Percentiles rank a stretch among this genome's conserved stretches.
Evolutionary conservation across 2,797 vertebrate genomes (phyloP).

Genomic region (Coendou prehensilis): DNA sequence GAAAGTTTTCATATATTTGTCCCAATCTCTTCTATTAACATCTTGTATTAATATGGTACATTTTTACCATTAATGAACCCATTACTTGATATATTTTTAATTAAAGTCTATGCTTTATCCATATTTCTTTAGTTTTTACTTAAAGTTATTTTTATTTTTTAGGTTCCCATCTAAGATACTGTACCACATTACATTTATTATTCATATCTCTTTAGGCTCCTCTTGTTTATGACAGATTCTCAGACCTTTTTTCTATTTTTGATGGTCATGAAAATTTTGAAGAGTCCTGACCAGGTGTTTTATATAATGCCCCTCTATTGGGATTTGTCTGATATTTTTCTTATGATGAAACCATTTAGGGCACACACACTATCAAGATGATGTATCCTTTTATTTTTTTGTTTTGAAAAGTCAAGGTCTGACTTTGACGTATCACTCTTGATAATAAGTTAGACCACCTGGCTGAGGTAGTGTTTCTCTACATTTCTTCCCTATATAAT

Average conservation of each 20-base stretch:
- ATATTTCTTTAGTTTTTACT: background rate
- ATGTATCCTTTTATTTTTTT: background rate
- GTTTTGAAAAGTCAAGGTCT: background rate
- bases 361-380: background rate
- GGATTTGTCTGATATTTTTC: background rate
- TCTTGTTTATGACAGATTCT: background rate
- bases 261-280: background rate
- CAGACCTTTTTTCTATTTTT: background rate
- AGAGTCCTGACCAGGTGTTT: background rate
- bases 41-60: background rate
- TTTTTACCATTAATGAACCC: constrained; percentile 32
- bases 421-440: background rate
- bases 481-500: background rate
- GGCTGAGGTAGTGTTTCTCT: background rate
- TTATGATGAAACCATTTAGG: background rate
- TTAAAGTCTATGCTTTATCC: background rate
- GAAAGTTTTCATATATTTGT: background rate
- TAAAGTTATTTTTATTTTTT: background rate
- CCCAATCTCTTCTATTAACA: background rate
- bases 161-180: background rate
- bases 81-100: background rate
- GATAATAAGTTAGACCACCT: background rate
- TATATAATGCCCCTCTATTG: background rate
- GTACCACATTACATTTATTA: background rate
- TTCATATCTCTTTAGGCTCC: background rate